phyloP scores from a whole-genome alignment of 2,797 vertebrate genomes.

The Tapera naevia region DNA sequence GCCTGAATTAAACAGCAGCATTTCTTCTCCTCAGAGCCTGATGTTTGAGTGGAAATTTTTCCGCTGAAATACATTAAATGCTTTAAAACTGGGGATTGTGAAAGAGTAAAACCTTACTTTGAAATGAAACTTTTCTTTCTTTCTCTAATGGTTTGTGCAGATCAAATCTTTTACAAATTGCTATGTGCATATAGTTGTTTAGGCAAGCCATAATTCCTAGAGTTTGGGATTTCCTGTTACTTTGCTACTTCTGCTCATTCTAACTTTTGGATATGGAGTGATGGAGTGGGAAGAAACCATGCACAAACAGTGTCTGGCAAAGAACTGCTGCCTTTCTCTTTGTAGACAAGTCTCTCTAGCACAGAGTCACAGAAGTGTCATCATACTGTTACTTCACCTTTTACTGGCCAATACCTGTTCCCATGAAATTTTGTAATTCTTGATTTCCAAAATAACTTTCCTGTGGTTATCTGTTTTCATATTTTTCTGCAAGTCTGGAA shows the following conservation, averaged over 20 bases:
- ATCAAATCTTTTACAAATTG: not conserved
- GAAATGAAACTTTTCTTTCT: not conserved
- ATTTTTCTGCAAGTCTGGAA: not conserved
- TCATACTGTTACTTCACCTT: not conserved
- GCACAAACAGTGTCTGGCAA: not conserved
- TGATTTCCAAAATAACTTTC: not conserved
- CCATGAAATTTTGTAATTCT: not conserved
- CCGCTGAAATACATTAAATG: not conserved
- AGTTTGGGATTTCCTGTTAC: not conserved
- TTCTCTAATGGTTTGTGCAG: not conserved
- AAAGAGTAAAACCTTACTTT: not conserved
- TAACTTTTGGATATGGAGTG: not conserved
- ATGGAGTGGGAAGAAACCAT: not conserved
- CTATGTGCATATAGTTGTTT: not conserved
- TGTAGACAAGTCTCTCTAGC: not conserved
- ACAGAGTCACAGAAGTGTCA: not conserved
- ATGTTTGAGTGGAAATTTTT: not conserved
- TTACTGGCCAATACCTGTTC: not conserved
- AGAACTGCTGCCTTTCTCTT: not conserved
- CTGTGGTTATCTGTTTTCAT: not conserved
- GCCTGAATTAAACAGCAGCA: not conserved
- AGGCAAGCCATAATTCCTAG: not conserved
- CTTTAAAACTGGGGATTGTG: not conserved
- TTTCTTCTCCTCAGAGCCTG: not conserved
- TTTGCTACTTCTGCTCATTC: not conserved